A percentile compares a stretch with the other conserved stretches of the same genome.
These are phyloP conservation scores for Tricholauxania praeusta DNA, from an alignment of 2,888 invertebrate genomes.

Conservation along the genomic window DNA sequence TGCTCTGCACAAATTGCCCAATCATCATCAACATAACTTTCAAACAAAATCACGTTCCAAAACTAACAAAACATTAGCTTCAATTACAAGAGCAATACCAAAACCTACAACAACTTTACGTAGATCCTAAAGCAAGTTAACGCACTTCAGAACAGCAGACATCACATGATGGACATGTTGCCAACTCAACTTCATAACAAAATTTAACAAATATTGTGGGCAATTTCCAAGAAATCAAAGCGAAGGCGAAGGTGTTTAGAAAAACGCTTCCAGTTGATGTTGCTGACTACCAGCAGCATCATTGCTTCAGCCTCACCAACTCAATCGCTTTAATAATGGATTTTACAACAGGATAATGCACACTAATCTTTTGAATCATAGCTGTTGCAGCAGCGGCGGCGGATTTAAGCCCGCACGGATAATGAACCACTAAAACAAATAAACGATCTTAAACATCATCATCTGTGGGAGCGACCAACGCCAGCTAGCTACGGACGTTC, in stretches of 20 bases:
- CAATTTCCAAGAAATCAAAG: constrained; percentile 24
- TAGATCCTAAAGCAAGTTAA: background rate
- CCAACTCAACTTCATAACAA: background rate
- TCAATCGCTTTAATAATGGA: constrained; percentile 30
- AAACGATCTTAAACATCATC: constrained; percentile 30
- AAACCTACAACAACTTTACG: constrained; percentile 6
- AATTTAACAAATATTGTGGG: background rate
- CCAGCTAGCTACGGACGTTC: background rate
- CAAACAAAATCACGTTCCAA: constrained; percentile 4
- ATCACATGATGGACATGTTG: background rate
- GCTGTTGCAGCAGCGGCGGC: background rate
- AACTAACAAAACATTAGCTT: constrained; percentile 26
- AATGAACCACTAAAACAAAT: constrained; percentile 36
- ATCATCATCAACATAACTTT: constrained; percentile 21
- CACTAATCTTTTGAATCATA: constrained; percentile 31
- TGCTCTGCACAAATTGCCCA: constrained; percentile 27
- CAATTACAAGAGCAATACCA: constrained; percentile 1
- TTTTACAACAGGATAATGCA: constrained; percentile 35
- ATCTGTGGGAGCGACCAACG: background rate
- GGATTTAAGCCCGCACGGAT: background rate
- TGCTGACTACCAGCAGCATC: background rate
- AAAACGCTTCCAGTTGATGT: constrained; percentile 32
- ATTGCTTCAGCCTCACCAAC: background rate
- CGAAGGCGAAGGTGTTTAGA: constrained; percentile 30
- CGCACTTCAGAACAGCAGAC: background rate